Evolutionary conservation across 2,113 vertebrate species (phyloP).

Genomic region (Thunnus thynnus): DNA sequence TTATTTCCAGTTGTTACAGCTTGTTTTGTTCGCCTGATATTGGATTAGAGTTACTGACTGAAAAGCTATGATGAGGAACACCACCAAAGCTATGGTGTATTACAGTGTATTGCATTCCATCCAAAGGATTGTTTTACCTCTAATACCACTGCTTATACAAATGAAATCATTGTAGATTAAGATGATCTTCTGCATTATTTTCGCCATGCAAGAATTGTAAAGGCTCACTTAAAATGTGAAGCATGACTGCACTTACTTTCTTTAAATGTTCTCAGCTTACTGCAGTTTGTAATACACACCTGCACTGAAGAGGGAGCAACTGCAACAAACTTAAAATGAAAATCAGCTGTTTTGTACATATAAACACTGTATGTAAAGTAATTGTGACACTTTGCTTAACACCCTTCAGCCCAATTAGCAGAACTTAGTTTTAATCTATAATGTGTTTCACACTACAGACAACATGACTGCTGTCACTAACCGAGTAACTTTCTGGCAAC

Average conservation of each 20-base stretch:
- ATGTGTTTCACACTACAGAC: neutral
- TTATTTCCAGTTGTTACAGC: conserved; percentile 7
- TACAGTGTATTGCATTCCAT: no score
- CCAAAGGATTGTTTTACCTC: neutral
- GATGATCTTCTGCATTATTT: neutral
- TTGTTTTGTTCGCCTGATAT: neutral
- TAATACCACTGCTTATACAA: neutral
- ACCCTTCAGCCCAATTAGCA: neutral
- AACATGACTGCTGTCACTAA: neutral
- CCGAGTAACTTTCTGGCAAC: conserved; percentile 6
- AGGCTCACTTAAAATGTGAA: neutral
- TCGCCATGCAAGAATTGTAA: neutral
- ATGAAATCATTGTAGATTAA: neutral
- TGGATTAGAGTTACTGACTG: neutral
- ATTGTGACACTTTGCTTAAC: neutral
- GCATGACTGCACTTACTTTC: no score
- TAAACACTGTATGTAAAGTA: neutral
- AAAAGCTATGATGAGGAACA: neutral
- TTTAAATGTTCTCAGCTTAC: no score
- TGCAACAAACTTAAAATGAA: no score
- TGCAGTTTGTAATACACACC: no score
- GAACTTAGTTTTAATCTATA: neutral
- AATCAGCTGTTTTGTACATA: neutral
- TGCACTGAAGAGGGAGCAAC: no score
- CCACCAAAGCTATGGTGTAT: neutral